Percentiles rank a stretch among this genome's conserved stretches.
Evolutionary conservation across 2,888 invertebrate species (phyloP).

Genomic region (Emmelina monodactyla): DNA sequence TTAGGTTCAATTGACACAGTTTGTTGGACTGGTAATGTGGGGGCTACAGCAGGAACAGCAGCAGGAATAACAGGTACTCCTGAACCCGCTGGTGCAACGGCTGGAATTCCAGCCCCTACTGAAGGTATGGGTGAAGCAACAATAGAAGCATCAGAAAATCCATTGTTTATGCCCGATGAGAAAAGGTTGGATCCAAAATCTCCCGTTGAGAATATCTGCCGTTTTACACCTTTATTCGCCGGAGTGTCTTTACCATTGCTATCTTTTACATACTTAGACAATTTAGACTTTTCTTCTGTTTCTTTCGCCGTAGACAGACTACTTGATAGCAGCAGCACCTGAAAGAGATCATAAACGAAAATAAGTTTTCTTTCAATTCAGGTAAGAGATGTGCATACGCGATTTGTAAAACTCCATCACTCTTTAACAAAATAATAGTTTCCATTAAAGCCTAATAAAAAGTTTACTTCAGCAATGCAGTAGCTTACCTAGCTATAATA

Average conservation of each 20-base stretch:
- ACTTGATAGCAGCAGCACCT: constrained; percentile 46
- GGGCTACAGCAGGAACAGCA: constrained; percentile 21
- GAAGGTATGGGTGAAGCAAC: constrained; percentile 12
- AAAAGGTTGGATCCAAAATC: constrained; percentile 5
- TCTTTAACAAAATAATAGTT: too few species aligned
- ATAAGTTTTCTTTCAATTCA: too few species aligned
- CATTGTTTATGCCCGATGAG: too few species aligned
- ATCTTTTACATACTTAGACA: constrained; percentile 37
- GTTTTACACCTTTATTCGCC: constrained; percentile 40
- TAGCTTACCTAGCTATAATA: too few species aligned
- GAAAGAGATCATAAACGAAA: too few species aligned
- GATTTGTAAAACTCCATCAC: too few species aligned
- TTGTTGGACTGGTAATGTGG: constrained; percentile 28
- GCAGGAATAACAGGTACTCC: constrained; percentile 17
- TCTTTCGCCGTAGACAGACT: constrained; percentile 41
- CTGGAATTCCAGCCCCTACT: constrained; percentile 7
- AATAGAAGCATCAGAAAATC: constrained; percentile 14
- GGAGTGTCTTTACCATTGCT: constrained; percentile 42
- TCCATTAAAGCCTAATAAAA: too few species aligned
- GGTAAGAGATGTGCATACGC: too few species aligned
- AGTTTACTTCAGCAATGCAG: too few species aligned
- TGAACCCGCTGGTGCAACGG: constrained; percentile 19
- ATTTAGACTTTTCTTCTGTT: constrained; percentile 30
- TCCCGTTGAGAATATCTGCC: constrained; percentile 30
- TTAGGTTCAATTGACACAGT: constrained; percentile 48